phyloP scores from a whole-genome alignment of 2,797 vertebrate genomes.

The Thalassophryne amazonica region DNA sequence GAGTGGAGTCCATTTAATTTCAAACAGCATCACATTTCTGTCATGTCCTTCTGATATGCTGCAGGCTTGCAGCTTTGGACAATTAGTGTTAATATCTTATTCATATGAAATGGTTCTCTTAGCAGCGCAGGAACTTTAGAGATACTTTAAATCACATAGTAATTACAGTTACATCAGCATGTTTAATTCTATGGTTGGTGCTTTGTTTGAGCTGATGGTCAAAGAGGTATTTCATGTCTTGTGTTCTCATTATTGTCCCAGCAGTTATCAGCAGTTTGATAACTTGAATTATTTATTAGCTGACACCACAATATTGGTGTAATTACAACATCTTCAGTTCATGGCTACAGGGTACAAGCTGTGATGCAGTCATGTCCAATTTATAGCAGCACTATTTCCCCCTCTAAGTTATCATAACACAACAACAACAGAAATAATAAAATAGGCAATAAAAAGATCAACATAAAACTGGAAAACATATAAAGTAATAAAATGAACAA shows the following conservation, averaged over 20 bases:
- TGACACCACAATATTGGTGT: conserved; percentile 23
- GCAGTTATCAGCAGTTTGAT: conserved; percentile 34
- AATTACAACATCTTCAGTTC: conserved; percentile 42
- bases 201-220: conserved; percentile 25
- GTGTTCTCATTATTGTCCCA: conserved; percentile 26
- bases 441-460: too few species aligned
- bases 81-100: conserved; percentile 46
- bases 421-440: too few species aligned
- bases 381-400: too few species aligned
- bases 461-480: too few species aligned
- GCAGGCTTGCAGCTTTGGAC: conserved; percentile 11
- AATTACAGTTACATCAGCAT: conserved; percentile 25
- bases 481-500: too few species aligned
- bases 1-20: too few species aligned
- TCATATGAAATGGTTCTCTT: conserved; percentile 18
- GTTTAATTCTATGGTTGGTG: conserved; percentile 14
- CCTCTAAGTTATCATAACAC: too few species aligned
- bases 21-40: background rate
- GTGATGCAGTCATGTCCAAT: too few species aligned
- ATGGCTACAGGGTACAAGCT: conserved; percentile 18
- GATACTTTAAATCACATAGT: conserved; percentile 22
- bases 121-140: conserved; percentile 13
- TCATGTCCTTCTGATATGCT: background rate
- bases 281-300: conserved; percentile 50
- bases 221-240: conserved; percentile 14